Percentiles rank a stretch among this genome's conserved stretches.
These are phyloP conservation scores for Callospermophilus lateralis DNA, from an alignment of 2,113 vertebrate genomes.

Conservation along the genomic window DNA sequence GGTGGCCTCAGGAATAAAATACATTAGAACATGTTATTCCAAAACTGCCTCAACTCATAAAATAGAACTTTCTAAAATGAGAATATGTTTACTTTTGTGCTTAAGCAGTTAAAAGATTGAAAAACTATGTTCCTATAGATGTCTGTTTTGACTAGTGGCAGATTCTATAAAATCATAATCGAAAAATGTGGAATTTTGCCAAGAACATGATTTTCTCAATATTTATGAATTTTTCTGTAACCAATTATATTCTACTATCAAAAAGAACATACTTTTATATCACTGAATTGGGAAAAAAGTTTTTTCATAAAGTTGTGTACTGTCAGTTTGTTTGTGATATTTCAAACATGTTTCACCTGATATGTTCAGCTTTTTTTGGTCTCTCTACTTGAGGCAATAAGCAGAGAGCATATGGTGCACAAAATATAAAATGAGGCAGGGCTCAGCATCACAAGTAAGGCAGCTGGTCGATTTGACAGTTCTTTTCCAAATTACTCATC, in stretches of 20 bases:
- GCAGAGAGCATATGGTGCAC: constrained; percentile 75
- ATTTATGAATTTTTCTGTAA: not conserved
- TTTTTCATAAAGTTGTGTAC: constrained; percentile 7
- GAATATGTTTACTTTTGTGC: not conserved
- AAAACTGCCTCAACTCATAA: not conserved
- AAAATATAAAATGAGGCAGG: constrained; percentile 64
- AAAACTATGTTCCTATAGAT: not conserved
- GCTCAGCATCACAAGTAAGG: constrained; percentile 69
- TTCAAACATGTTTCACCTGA: constrained; percentile 73
- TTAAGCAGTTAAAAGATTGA: not conserved
- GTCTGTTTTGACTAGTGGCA: not conserved
- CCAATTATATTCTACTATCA: not conserved
- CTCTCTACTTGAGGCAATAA: constrained; percentile 56
- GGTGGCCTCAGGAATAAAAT: not conserved
- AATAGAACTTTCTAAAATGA: constrained; percentile 14
- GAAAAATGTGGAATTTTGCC: not conserved
- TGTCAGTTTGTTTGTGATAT: constrained; percentile 45
- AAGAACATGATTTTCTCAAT: not conserved
- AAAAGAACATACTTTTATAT: constrained; percentile 48
- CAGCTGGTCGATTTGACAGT: constrained; percentile 86
- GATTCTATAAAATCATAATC: constrained; percentile 27
- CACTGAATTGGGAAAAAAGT: not conserved
- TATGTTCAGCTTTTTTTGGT: constrained; percentile 56
- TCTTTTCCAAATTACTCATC: constrained; percentile 85
- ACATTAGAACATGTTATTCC: not conserved